Evolutionary conservation across 2,113 vertebrate genomes (phyloP), one percentile per base, ranked within the genome.

Genomic region (Pollachius pollachius): DNA sequence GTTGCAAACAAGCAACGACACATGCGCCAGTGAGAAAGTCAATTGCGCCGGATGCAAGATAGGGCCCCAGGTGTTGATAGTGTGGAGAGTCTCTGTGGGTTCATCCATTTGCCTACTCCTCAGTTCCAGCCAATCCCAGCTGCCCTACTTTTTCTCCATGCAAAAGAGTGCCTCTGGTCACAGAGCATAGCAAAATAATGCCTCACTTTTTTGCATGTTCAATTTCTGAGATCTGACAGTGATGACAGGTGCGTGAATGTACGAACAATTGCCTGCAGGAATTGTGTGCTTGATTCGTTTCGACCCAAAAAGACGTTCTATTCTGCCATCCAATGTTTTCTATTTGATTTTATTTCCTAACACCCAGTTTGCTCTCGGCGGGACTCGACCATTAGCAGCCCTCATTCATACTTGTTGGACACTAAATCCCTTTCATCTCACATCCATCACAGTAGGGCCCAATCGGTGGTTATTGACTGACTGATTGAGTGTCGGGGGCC

Each of bases 281-380:
- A 87, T 90, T 70, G 78, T 85, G 75, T 81, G 78, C 74, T 80
- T 77, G 77, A 87, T 85, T 82, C 77, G 70, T 74, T 83, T 13
- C 41, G 41, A 13, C 41, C 41, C 73, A 80, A 72, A 75, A 67
- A 74, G 77, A 74, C 81, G 75, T 60, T 62, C 41, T 74, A 72
- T 84, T 85, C 79, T 74, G 70, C 81, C 27, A 70, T 79, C 77
- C 80, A 89, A 79, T 88, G 75, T 66, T 57, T 80, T 88, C 84
- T 78, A 54, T 34, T 34, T 34, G 1, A 34, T 34, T 34, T 0
- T 34, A 81, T 83, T 82, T 80, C 68, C 75, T 78, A 76, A 74
- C 76, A 65, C 66, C 65, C 70, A 48, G 76, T 73, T 85, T 73
- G 78, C 68, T 73, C 66, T 81, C 41, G 5, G 63, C 71, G 68